Base-by-base conservation (phyloP, 2,888 invertebrate genomes). In the Caenorhabditis zanzibari region DNA sequence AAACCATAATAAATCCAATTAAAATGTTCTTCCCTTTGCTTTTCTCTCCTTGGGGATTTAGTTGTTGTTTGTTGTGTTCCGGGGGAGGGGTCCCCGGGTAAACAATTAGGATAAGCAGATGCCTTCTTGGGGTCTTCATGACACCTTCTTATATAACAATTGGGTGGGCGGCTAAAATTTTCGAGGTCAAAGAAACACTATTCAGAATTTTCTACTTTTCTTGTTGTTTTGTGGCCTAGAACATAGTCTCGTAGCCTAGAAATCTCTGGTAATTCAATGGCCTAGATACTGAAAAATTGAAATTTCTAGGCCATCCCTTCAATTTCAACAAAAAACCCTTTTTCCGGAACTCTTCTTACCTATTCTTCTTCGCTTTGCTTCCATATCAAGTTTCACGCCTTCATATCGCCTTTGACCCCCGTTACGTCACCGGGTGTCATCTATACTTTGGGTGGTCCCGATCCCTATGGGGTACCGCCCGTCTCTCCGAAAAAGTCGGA, bases 101-200 rank as follows among this genome's bases (percentile, higher is more conserved):
- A 59, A 58, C 35, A 72, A 72, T 72, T 72, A 72, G 72, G 26
- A 59, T 58, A 47, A 41, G 71, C 71, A 71, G 68, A 68, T 68
- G 68, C 52, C 52, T 68, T 52, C n/a, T 16, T 38, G 0, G 6
- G 14, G 12, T 22, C 64, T 44, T 35, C 68, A 24, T 59, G 59
- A 49, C 72, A 49, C 72, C 72, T 47, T 49, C 47, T 59, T 59
- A 58, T 71, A 71, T 71, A 71, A 47, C 41, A 58, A 58, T 44
- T 44, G 32, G 2, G 54, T n/a, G n/a, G n/a, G n/a, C n/a, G n/a
- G n/a, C n/a, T n/a, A 32, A 32, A 32, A 32, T 32, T 32, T 32
- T 32, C 32, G 7, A 32, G 32, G 32, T 32, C n/a, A n/a, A n/a
- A n/a, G n/a, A n/a, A n/a, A n/a, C n/a, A n/a, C n/a, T n/a, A n/a